Base-by-base conservation (phyloP, 2,113 vertebrate species). In the Percopsis transmontana region DNA sequence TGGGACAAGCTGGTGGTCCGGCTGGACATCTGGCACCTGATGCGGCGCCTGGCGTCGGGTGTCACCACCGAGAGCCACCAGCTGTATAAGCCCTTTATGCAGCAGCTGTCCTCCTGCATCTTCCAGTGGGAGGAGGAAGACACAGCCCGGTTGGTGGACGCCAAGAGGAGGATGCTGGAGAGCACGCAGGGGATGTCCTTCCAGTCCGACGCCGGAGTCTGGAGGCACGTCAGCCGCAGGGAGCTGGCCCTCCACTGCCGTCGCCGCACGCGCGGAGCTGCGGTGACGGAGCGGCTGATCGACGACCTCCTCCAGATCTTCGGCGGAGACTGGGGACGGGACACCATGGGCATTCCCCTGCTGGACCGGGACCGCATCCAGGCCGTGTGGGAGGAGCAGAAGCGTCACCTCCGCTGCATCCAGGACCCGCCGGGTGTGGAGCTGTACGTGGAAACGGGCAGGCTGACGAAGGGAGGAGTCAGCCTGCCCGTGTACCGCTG, bases 291-390 rank as follows among this genome's bases (percentile, higher is more conserved):
- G 16, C 8, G n/a, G 15, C 48, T n/a, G n/a, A n/a, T 77, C 0
- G 12, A 39, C 1, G 1, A 44, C 42, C 16, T 62, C n/a, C n/a
- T 77, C 51, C 21, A 51, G 42, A 21, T 27, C 20, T 58, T 72
- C 16, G n/a, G 21, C 51, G 9, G 33, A 27, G 27, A 27, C 27
- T 33, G 27, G 27, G 44, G 38, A 7, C 50, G 42, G 19, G 47
- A 72, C 65, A 63, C 58, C 14, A 50, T 72, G 39, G 58, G 62
- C 7, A 20, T 77, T n/a, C 39, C 68, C 14, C 64, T 73, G 54
- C 16, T 78, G 64, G 47, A 73, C 27, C 11, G 27, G 1, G 65
- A 63, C 45, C 47, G 40, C 53, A 78, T 73, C 47, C 54, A 48
- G 4, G 56, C 16, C 18, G 64, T 80, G 16, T 76, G 72, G 63